Base-by-base conservation (phyloP, 2,797 vertebrate genomes). In the Stomatorhinus walkeri region DNA sequence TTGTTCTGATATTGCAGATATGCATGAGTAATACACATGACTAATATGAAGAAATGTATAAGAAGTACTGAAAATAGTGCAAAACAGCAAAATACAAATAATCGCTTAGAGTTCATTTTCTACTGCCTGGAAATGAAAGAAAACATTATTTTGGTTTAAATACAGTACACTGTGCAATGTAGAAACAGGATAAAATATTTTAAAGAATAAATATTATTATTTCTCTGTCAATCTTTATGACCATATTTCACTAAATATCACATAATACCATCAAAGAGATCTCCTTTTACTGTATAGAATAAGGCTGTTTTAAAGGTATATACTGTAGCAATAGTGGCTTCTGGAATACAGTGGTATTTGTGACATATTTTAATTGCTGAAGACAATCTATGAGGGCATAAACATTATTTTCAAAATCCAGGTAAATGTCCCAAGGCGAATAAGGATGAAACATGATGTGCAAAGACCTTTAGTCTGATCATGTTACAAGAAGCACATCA, bases 1-100 rank as follows among this genome's bases (percentile, higher is more conserved):
- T 88, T 79, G 28, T 49, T 22, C 88, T 83, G 88, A 88, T 88
- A 88, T 88, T 88, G 76, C 19, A 84, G 76, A 79, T 24, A 79
- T 28, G 76, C 16, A 72, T 72, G 68, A 72, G 68, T 72, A 72
- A 72, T 36, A 56, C 14, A 1, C 22, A 48, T 88, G 88, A 88
- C 40, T 88, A 88, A 88, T 88, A 84, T 84, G 54, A 22, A 36
- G 87, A 87, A 59, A 87, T 59, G 14, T 56, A 87, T 22, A 28
- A 54, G 52, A 56, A 32, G 52, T 43, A n/a, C 52, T 59, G 85
- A 59, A 87, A 61, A 87, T 40, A 19, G 24, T 86, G 51, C 48
- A 49, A 86, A 86, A 54, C 28, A 3, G 51, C 49, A 28, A 86
- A 52, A 54, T 52, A 54, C 9, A 56, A 86, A 86, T 56, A 56